Evolutionary conservation across 2,888 invertebrate genomes (phyloP), one percentile per base, ranked within the genome.

Genomic region (Drosophila siamana): DNA sequence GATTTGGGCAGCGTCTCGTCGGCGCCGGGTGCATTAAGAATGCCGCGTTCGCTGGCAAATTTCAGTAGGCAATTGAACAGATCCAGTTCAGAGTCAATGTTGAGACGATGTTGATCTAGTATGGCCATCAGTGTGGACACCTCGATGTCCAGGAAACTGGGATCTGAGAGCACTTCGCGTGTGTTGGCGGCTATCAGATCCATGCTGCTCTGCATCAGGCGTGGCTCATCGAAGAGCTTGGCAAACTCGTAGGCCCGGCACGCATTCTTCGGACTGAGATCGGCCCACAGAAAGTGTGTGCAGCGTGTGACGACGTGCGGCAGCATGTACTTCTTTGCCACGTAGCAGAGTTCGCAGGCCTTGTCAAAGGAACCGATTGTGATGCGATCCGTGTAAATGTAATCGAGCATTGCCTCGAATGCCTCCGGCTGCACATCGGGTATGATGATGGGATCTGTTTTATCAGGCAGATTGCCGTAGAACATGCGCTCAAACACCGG

Each of bases 401-500:
- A 96, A 94, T 97, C 96, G 26, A 97, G 92, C 75, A 97, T 93
- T 2, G 96, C 95, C 91, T 95, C 95, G 83, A 97, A 97, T 0
- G 97, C 97, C 78, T 97, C 96, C 3, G 97, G 96, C 90, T 97
- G 96, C 1, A 97, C 96, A 91, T 97, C 97, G 33, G 95, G 93
- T 79, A 97, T 97, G 0, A 95, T 94, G 80, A 97, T 96, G 0
- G 96, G 96, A 77, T 95, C 95, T 69, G 94, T 94, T 51, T 95
- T 95, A 86, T 97, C 96, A 0, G 96, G 95, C 94, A 97, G 95
- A 22, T 96, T 95, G 0, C 97, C 97, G 88, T 94, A 97, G 89
- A 97, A 97, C 97, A 97, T 97, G 0, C 96, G 95, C 88, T 97
- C 97, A 88, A 97, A 97, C 0, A 97, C 97, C 0, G 97, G 97